phyloP scores from a whole-genome alignment of 1,140 invertebrate genomes.

The Drosophila virilis region DNA sequence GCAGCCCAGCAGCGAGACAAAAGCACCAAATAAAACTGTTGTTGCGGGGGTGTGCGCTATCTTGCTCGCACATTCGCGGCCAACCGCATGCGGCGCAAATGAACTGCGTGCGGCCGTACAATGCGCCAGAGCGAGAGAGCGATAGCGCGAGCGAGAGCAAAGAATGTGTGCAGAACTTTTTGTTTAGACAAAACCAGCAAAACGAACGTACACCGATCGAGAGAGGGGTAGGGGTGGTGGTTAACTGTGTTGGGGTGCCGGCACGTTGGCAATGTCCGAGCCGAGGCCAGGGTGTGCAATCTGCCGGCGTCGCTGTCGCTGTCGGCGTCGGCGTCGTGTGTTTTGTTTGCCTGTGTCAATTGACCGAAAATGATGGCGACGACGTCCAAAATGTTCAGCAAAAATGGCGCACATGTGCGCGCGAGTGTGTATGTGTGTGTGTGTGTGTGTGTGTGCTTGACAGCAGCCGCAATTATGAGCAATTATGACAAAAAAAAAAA shows the following conservation, averaged over 20 bases:
- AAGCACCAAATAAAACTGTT: slow-evolving; percentile 29
- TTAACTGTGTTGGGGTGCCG: neutral
- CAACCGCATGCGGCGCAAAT: slow-evolving; percentile 26
- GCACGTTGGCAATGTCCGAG: slow-evolving; percentile 29
- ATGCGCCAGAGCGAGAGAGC: slow-evolving; percentile 1
- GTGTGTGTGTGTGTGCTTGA: slow-evolving; percentile 45
- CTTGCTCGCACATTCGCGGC: slow-evolving; percentile 35
- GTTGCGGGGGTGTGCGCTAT: slow-evolving; percentile 66
- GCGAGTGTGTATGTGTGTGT: slow-evolving; percentile 19
- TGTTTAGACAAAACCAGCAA: neutral
- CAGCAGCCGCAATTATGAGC: slow-evolving; percentile 76
- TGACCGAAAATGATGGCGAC: slow-evolving; percentile 80
- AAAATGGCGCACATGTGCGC: slow-evolving; percentile 65
- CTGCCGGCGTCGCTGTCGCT: neutral
- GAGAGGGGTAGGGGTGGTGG: neutral
- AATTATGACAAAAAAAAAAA: slow-evolving; percentile 58
- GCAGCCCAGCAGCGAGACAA: slow-evolving; percentile 13
- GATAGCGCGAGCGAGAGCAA: slow-evolving; percentile 28
- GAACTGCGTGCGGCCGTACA: slow-evolving; percentile 29
- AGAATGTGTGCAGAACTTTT: slow-evolving; percentile 42
- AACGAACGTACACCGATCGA: neutral
- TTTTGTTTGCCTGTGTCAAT: slow-evolving; percentile 65
- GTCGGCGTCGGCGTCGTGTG: slow-evolving; percentile 1
- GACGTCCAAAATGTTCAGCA: slow-evolving; percentile 45
- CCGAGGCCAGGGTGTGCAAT: slow-evolving; percentile 38